Percentiles rank a stretch among this genome's conserved stretches.
Conservation (phyloP, 2,888 invertebrate genomes). For the Cerceris ruficornis region DNA sequence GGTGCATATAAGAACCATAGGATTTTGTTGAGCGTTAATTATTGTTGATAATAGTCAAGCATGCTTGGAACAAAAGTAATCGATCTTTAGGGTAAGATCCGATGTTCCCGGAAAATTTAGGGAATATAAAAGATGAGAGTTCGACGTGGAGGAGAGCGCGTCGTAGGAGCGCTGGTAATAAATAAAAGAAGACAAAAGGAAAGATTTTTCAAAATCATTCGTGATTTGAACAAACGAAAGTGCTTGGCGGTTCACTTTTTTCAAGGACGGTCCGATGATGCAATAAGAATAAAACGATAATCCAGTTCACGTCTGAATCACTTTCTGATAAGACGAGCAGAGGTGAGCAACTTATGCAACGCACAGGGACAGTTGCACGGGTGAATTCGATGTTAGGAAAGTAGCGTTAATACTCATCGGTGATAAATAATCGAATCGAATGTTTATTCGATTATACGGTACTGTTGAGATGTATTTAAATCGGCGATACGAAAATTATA, state of each 20-base stretch:
- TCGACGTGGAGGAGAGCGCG: too few relatives aligned
- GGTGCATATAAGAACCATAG: too few relatives aligned
- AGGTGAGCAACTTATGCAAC: slow-evolving; percentile 21
- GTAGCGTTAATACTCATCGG: slow-evolving; percentile 9
- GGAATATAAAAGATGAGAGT: too few relatives aligned
- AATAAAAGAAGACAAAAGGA: not conserved
- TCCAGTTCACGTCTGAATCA: slow-evolving; percentile 3
- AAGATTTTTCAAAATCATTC: not conserved
- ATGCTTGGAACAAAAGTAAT: too few relatives aligned
- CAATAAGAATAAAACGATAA: slow-evolving; percentile 9
- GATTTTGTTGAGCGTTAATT: too few relatives aligned
- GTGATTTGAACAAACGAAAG: not conserved
- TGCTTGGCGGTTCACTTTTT: not conserved
- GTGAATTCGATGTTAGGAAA: slow-evolving; percentile 8
- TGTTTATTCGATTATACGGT: not conserved
- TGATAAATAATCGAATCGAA: slow-evolving; percentile 7
- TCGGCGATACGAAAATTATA: slow-evolving; percentile 15
- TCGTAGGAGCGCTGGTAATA: too few relatives aligned
- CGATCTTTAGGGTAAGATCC: too few relatives aligned
- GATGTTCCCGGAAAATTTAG: too few relatives aligned
- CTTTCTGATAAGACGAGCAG: not conserved
- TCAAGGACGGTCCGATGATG: slow-evolving; percentile 5
- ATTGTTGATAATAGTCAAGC: too few relatives aligned
- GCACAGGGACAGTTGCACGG: not conserved
- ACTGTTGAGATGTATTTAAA: not conserved